A percentile compares a stretch with the other conserved stretches of the same genome.
These are phyloP conservation scores for Eulithis prunata DNA, from an alignment of 2,888 invertebrate genomes.

Conservation along the genomic window DNA sequence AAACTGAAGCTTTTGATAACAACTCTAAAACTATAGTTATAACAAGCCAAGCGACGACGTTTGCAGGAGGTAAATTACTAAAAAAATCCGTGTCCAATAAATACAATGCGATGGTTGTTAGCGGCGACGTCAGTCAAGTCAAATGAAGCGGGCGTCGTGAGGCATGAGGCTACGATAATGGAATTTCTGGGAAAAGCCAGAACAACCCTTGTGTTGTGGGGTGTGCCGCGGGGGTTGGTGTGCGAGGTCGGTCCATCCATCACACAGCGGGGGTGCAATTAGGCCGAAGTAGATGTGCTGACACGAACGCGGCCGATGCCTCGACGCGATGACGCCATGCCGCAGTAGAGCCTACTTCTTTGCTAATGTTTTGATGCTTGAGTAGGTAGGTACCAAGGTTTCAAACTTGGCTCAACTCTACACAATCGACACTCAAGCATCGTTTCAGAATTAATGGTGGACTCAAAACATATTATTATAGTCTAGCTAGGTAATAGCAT, in stretches of 20 bases:
- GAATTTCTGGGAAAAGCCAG: constrained; percentile 82
- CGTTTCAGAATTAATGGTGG: too few relatives aligned
- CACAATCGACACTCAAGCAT: too few relatives aligned
- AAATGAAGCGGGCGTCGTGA: constrained; percentile 63
- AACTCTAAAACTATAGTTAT: too few relatives aligned
- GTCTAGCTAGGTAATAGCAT: too few relatives aligned
- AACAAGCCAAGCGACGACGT: too few relatives aligned
- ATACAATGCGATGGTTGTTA: constrained; percentile 54
- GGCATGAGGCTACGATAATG: constrained; percentile 69
- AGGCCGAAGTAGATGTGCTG: constrained; percentile 78
- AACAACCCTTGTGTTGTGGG: constrained; percentile 80
- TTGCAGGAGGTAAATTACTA: constrained; percentile 44
- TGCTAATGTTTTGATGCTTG: constrained; percentile 25
- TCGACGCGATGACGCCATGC: constrained; percentile 40
- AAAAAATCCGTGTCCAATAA: constrained; percentile 51
- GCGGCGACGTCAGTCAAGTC: constrained; percentile 70
- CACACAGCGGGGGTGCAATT: constrained; percentile 74
- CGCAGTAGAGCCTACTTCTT: constrained; percentile 35
- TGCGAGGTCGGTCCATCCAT: constrained; percentile 68
- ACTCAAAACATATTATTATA: too few relatives aligned
- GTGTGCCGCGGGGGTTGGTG: constrained; percentile 62
- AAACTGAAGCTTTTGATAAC: too few relatives aligned
- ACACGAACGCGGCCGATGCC: constrained; percentile 63
- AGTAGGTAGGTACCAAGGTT: too few relatives aligned
- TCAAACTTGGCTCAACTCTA: too few relatives aligned